A percentile compares a stretch with the other conserved stretches of the same genome.
Conservation (phyloP, 2,797 vertebrate genomes). For the Helostoma temminkii region DNA sequence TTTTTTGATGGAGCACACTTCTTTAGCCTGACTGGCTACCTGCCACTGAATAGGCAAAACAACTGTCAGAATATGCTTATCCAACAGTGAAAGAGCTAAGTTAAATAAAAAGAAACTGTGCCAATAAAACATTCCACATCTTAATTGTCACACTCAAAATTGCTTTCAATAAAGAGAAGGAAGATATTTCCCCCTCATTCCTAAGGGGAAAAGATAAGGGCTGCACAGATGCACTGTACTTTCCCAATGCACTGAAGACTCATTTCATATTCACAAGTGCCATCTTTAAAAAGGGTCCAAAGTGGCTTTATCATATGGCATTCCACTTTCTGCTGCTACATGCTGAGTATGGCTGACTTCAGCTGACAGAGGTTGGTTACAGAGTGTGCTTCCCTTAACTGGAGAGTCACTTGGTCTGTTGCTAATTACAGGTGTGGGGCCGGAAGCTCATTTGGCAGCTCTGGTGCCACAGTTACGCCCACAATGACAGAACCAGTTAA, state of each 20-base stretch:
- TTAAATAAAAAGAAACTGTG: constrained; percentile 49
- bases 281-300: constrained; percentile 63
- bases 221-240: constrained; percentile 63
- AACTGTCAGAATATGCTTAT: constrained; percentile 40
- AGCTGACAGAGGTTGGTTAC: constrained; percentile 34
- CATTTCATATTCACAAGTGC: constrained; percentile 70
- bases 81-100: constrained; percentile 52
- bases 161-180: constrained; percentile 52
- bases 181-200: constrained; percentile 47
- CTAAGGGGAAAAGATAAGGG: constrained; percentile 45
- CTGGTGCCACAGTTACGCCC: constrained; percentile 20
- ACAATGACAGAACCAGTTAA: constrained; percentile 23
- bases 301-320: constrained; percentile 45
- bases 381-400: constrained; percentile 21
- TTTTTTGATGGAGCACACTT: constrained; percentile 16
- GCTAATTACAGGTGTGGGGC: constrained; percentile 52
- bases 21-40: constrained; percentile 62
- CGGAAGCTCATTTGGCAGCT: constrained; percentile 36
- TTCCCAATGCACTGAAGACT: constrained; percentile 48
- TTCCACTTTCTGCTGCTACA: constrained; percentile 43
- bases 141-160: constrained; percentile 70
- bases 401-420: constrained; percentile 42
- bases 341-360: constrained; percentile 25
- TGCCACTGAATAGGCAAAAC: constrained; percentile 57
- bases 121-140: constrained; percentile 60